Percentiles rank a stretch among this genome's conserved stretches.
phyloP scores from a whole-genome alignment of 92 coral and sea anemone species.

The Montipora capitata region DNA sequence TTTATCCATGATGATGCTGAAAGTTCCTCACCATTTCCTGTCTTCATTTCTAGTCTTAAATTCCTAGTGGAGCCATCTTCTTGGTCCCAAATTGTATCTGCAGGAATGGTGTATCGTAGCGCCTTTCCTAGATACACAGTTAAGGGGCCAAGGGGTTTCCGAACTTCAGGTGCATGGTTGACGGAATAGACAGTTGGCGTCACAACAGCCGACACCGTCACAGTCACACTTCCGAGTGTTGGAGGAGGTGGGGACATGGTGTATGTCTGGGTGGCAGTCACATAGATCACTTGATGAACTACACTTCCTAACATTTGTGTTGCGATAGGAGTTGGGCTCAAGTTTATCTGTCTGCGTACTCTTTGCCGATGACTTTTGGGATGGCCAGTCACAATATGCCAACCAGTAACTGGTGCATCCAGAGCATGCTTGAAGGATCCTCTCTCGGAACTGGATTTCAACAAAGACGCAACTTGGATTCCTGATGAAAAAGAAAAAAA shows the following conservation, averaged over 20 bases:
- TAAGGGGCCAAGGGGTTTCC: constrained; percentile 38
- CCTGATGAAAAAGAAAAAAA: constrained; percentile 46
- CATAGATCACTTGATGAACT: constrained; percentile 15
- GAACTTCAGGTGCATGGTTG: constrained; percentile 68
- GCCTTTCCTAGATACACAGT: constrained; percentile 66
- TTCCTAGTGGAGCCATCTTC: constrained; percentile 87
- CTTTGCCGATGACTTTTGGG: constrained; percentile 86
- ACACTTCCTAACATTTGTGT: constrained; percentile 40
- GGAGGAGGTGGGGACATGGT: constrained; percentile 73
- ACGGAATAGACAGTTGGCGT: constrained; percentile 23
- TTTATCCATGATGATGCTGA: constrained; percentile 84
- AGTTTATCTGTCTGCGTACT: constrained; percentile 85
- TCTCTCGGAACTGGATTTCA: constrained; percentile 92
- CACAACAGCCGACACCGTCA: constrained; percentile 37
- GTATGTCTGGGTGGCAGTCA: constrained; percentile 78
- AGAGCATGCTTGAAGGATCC: constrained; percentile 84
- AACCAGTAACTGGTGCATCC: constrained; percentile 87
- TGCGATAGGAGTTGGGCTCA: constrained; percentile 78
- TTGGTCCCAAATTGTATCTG: constrained; percentile 76
- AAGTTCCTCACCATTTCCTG: constrained; percentile 53
- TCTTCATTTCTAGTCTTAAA: constrained; percentile 71
- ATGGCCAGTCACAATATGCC: constrained; percentile 95
- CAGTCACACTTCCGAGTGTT: constrained; percentile 27
- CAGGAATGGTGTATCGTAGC: constrained; percentile 72
- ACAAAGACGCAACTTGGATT: constrained; percentile 78